Conservation (phyloP, 2,113 vertebrate species). For the Poecile atricapillus region DNA sequence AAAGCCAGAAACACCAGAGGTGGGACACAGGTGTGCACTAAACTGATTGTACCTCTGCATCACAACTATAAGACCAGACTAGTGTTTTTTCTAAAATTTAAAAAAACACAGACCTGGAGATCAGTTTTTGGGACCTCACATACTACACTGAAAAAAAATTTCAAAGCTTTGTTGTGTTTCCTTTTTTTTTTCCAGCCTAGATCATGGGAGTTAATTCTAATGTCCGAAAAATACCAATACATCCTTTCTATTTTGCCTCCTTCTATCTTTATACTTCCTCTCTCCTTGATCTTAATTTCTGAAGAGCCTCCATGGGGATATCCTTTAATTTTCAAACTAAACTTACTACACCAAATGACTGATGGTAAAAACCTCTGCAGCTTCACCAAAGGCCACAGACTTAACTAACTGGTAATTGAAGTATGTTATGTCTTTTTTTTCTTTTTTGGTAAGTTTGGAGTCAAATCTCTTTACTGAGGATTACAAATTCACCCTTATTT, state of each 20-base stretch:
- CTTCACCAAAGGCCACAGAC: not conserved
- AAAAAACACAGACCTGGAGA: not conserved
- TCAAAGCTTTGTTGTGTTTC: not conserved
- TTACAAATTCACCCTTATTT: not conserved
- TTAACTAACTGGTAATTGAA: not conserved
- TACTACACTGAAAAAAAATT: not conserved
- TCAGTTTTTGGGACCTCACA: not conserved
- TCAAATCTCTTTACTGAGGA: not conserved
- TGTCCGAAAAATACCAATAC: not conserved
- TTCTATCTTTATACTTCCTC: not conserved
- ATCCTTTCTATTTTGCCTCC: not conserved
- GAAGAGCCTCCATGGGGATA: not conserved
- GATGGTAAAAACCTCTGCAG: not conserved
- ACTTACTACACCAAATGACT: not conserved
- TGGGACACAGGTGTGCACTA: fast-evolving
- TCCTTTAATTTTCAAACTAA: not conserved
- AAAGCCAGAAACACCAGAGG: not conserved
- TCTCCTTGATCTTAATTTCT: not conserved
- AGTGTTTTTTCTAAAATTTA: not conserved
- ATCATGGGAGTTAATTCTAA: not conserved
- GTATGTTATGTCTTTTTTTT: not conserved
- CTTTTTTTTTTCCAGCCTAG: not conserved
- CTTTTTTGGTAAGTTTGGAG: not conserved
- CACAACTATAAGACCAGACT: not conserved
- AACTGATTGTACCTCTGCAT: not conserved